phyloP scores from a whole-genome alignment of 2,888 invertebrate genomes.

The Scaptomyza reducta region DNA sequence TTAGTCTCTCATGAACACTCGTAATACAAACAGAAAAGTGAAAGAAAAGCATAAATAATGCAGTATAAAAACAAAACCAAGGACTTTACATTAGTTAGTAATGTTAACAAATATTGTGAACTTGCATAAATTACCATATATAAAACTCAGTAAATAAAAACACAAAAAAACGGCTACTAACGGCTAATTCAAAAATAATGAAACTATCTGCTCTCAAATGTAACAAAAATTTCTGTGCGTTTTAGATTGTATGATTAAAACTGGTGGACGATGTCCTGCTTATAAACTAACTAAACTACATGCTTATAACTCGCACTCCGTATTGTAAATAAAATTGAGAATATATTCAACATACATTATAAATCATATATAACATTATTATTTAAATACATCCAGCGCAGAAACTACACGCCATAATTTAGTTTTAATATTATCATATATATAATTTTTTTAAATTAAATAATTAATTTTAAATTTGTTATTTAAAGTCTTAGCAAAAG shows the following conservation, averaged over 20 bases:
- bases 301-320: constrained; percentile 40
- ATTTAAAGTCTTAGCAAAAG: constrained; percentile 65
- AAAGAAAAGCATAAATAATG: constrained; percentile 26
- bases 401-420: constrained; percentile 68
- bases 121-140: constrained; percentile 23
- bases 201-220: constrained; percentile 41
- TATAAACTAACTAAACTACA: constrained; percentile 36
- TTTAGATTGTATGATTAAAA: constrained; percentile 14
- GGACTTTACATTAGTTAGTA: constrained; percentile 75
- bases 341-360: constrained; percentile 28
- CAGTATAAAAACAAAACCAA: constrained; percentile 58
- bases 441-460: constrained; percentile 4
- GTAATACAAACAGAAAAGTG: constrained; percentile 17
- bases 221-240: constrained; percentile 50
- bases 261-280: constrained; percentile 31
- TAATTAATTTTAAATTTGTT: constrained; percentile 23
- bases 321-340: constrained; percentile 61
- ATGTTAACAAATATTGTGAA: constrained; percentile 43
- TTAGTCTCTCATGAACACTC: constrained; percentile 28
- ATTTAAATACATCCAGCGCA: constrained; percentile 46
- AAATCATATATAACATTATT: constrained; percentile 21
- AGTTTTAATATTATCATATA: constrained; percentile 34
- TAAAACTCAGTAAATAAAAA: constrained; percentile 38
- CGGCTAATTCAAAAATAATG: not conserved
- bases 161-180: constrained; percentile 17